Base-by-base conservation (phyloP, 2,113 vertebrate genomes). In the Platycercus adscitus region DNA sequence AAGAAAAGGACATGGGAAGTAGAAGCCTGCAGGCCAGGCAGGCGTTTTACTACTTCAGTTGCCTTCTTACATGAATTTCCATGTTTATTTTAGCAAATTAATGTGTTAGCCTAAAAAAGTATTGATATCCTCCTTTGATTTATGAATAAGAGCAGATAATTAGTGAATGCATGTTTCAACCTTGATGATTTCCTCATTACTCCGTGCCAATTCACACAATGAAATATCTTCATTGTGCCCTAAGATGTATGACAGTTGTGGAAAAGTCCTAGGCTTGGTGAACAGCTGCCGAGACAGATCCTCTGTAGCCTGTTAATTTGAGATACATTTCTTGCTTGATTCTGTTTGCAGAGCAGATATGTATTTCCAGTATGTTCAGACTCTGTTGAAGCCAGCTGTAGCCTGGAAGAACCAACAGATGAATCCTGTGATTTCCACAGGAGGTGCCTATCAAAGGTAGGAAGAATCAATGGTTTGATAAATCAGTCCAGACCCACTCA, bases 11-110 rank as follows among this genome's bases (percentile, higher is more conserved):
- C 43, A 72, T 0, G 1, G n/a, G 44, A 84, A 88, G 52, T 11
- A 87, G 86, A 64, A 89, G 61, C 52, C 80, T 68, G 55, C 65
- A 91, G 82, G 86, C 26, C 50, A 93, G 35, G 56, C 23, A 81
- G 69, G 69, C n/a, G 65, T 81, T 93, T 84, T 88, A 53, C 80
- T 72, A 86, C 73, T 90, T 78, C 4, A 7, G 56, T 56, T 91
- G 56, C 89, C 31, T 13, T 72, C 83, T 87, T 92, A 66, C 73
- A 92, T 94, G 37, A 52, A 63, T 87, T 92, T 94, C 81, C 83
- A 77, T 46, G n/a, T 43, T 90, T 71, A 88, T 72, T 93, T 89
- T 76, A 79, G 12, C 58, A 76, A 87, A 72, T 81, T 49, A 86
- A 89, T 33, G 37, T 41, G 37, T 63, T 70, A 70, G n/a, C 53